Evolutionary conservation across 2,888 invertebrate genomes (phyloP).

Genomic region (Cantharis rufa): DNA sequence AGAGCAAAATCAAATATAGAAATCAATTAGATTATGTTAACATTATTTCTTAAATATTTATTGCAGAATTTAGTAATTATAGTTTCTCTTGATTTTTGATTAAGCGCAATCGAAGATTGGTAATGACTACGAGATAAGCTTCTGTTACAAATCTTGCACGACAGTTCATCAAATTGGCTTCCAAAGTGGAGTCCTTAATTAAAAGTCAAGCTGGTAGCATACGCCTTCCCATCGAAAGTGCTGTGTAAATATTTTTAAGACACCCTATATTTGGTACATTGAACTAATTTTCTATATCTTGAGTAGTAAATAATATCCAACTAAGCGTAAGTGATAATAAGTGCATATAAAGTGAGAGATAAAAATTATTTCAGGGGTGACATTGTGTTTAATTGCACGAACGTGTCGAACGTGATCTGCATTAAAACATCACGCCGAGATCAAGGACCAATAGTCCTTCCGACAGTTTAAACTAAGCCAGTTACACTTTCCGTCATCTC

Average conservation of each 20-base stretch:
- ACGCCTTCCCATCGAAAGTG: neutral
- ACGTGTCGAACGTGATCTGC: slow-evolving; percentile 53
- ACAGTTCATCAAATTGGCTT: neutral
- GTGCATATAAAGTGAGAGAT: slow-evolving; percentile 5
- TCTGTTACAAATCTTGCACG: neutral
- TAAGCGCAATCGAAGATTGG: too few relatives aligned
- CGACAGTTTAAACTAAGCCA: slow-evolving; percentile 51
- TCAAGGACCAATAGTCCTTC: slow-evolving; percentile 37
- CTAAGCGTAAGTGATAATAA: neutral
- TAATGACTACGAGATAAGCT: neutral
- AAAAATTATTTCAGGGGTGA: slow-evolving; percentile 7
- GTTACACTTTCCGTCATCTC: slow-evolving; percentile 38
- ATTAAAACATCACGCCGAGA: slow-evolving; percentile 36
- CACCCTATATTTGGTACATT: neutral
- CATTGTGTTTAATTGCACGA: slow-evolving; percentile 47
- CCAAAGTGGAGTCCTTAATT: neutral
- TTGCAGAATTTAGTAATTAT: too few relatives aligned
- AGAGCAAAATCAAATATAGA: neutral
- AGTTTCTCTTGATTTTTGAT: too few relatives aligned
- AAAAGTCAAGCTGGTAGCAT: neutral
- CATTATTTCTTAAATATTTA: neutral
- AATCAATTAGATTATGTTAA: neutral
- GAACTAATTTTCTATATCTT: neutral
- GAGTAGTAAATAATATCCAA: neutral
- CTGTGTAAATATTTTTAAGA: neutral